Evolutionary conservation across 2,797 vertebrate genomes (phyloP), one percentile per base, ranked within the genome.

Genomic region (Valencia hispanica): DNA sequence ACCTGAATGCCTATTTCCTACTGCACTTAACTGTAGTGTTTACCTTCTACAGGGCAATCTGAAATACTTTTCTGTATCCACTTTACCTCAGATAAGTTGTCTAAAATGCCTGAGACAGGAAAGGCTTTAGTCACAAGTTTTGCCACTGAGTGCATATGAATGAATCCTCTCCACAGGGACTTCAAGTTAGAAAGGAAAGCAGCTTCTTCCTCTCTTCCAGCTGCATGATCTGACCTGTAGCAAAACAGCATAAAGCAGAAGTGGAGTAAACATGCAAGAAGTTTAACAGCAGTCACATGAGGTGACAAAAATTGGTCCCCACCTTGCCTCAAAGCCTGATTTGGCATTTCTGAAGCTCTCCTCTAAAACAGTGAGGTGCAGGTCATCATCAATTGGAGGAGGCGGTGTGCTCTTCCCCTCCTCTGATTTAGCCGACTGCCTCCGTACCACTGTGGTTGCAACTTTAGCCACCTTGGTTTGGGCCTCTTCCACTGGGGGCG

Each of bases 91-190:
- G 96, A 97, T 85, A 99, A 92, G 85, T 96, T 96, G 66, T 99
- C 98, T 84, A 98, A 91, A 65, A 95, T 95, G 76, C 98, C 98
- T 68, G 98, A 99, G 17, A 99, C 97, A 0, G 97, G 97, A 53
- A 98, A 99, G 69, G 96, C 97, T 93, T 97, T 99, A 50, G 97
- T 99, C 75, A 98, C 95, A 84, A 99, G 96, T 91, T 97, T 99
- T 20, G 98, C 98, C 80, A 99, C 98, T 43, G 96, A 95, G n/a
- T 96, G 96, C 98, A 99, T 99, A 79, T 98, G 97, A 89, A 99
- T 97, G 91, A 97, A 97, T 74, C 98, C 98, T 82, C 96, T 96
- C 98, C 98, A 99, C 92, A 98, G 91, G 71, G 90, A 95, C 87
- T 96, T 96, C 87, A 99, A 90, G 78, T 92, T 95, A 78, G 96